Evolutionary conservation across 2,113 vertebrate genomes (phyloP), one percentile per base, ranked within the genome.

Genomic region (Phalacrocorax aristotelis): DNA sequence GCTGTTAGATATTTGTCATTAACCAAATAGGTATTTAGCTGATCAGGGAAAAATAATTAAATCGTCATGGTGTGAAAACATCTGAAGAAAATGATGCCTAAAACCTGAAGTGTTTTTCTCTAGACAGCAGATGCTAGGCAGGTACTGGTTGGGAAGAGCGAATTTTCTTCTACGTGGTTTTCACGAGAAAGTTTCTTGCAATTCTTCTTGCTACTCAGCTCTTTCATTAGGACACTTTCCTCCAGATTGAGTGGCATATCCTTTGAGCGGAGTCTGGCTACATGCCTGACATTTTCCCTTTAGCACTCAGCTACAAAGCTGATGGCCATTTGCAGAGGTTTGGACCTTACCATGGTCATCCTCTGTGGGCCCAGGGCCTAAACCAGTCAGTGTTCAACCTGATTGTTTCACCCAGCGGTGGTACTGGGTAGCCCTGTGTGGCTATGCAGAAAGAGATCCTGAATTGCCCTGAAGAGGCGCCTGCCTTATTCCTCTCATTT

Each of bases 1-100:
- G 91, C 62, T 91, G 51, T 95, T 91, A 89, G 78, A 58, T 80
- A 32, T 95, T 92, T 95, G 84, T 94, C 96, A 96, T 93, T 93
- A 96, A 83, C 70, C 71, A 85, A 94, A 74, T 9, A 76, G 25
- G 49, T 91, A 38, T 96, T 95, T 90, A 94, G 81, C 75, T 77
- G 90, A 91, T 96, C 66, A 65, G 75, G 85, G 70, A 17, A 80
- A 94, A 89, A 83, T 61, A 96, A 93, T 96, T 94, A 93, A 87
- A 83, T 86, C 18, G 22, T 77, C 54, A n/a, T 15, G 49, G 58
- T 92, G 46, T 86, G 92, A 93, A 96, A 92, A 86, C 66, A 61
- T 51, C n/a, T 58, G 26, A 84, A 91, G 87, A 96, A 94, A 81
- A 49, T n/a, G 6, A 44, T n/a, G 48, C 34, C 81, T 90, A 49